These are phyloP conservation scores for Hipposideros larvatus DNA, from an alignment of 2,797 vertebrate species.

Conservation along the genomic window DNA sequence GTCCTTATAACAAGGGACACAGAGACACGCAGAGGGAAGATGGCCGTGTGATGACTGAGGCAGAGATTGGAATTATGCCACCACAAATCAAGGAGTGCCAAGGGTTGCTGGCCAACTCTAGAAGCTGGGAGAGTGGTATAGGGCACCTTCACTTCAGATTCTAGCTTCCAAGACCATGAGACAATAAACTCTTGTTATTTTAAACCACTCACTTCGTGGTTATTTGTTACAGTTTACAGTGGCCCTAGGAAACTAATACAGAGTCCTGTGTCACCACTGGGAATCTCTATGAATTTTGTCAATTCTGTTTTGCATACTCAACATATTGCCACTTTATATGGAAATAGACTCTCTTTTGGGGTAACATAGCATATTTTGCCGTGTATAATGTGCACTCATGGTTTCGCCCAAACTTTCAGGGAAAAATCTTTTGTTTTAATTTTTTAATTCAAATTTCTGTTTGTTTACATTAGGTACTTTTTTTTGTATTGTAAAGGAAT, in stretches of 20 bases:
- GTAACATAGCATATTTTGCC: neutral
- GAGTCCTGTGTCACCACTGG: neutral
- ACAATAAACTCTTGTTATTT: neutral
- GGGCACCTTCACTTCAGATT: neutral
- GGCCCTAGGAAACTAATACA: neutral
- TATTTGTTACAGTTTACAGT: neutral
- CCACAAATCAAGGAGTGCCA: too few species aligned
- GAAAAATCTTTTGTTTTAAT: too few species aligned
- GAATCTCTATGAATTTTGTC: neutral
- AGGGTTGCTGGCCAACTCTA: neutral
- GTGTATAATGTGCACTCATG: too few species aligned
- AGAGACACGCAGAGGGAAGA: neutral
- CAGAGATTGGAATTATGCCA: neutral
- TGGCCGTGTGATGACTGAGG: neutral
- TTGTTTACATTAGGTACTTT: too few species aligned
- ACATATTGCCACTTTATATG: accelerated
- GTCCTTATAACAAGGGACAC: neutral
- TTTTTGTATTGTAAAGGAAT: too few species aligned
- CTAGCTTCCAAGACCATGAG: neutral
- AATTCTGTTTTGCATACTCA: neutral
- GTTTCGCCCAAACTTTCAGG: too few species aligned
- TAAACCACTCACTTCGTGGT: neutral
- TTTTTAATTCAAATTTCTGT: too few species aligned
- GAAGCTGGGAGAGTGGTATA: neutral
- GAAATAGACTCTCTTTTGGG: neutral